phyloP scores from a whole-genome alignment of 1,140 invertebrate species.

The Pentalonia nigronervosa region DNA sequence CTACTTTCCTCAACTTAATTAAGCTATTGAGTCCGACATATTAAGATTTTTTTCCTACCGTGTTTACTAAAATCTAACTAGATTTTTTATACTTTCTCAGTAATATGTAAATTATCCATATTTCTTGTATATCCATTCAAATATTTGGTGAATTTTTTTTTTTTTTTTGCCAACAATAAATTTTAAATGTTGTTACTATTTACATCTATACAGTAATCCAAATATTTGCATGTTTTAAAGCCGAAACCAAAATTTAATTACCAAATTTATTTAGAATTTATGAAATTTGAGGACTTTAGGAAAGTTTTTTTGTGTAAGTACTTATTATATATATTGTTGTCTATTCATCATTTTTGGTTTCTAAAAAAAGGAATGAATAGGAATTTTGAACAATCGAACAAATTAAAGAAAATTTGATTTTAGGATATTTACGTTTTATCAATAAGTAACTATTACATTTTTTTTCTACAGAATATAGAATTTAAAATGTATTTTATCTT shows the following conservation, averaged over 20 bases:
- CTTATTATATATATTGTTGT: not conserved
- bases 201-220: too few relatives aligned
- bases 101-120: not conserved
- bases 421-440: too few relatives aligned
- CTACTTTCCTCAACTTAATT: too few relatives aligned
- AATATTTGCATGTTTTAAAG: not conserved
- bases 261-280: not conserved
- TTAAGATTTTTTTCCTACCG: too few relatives aligned
- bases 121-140: not conserved
- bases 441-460: not conserved
- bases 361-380: too few relatives aligned
- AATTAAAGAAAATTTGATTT: too few relatives aligned
- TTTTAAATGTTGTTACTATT: too few relatives aligned
- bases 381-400: too few relatives aligned
- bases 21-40: not conserved
- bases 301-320: not conserved
- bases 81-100: too few relatives aligned
- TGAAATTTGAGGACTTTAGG: too few relatives aligned
- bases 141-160: not conserved
- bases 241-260: too few relatives aligned
- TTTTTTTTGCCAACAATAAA: not conserved
- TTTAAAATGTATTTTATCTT: not conserved
- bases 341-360: not conserved
- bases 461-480: not conserved
- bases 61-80: too few relatives aligned